These are phyloP conservation scores for Propithecus perrieri DNA, from an alignment of 2,797 vertebrate species.

Conservation along the genomic window DNA sequence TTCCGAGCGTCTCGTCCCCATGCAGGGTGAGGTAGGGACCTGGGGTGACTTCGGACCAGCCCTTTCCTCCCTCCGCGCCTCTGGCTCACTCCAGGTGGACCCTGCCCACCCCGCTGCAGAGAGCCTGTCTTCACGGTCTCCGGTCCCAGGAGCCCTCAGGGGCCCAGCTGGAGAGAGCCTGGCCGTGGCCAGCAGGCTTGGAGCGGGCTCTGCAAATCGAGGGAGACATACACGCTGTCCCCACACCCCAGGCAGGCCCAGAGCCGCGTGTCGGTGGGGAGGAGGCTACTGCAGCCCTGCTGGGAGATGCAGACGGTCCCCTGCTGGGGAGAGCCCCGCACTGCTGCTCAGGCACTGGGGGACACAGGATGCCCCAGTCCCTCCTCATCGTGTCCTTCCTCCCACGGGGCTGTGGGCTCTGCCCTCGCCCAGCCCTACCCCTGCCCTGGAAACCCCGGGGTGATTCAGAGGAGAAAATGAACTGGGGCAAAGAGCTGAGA, in stretches of 20 bases:
- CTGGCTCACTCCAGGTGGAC: not conserved
- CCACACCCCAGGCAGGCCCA: fast-evolving
- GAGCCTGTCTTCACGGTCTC: not conserved
- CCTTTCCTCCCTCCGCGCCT: not conserved
- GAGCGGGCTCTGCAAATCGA: not conserved
- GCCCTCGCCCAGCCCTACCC: not conserved
- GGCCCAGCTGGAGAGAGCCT: not conserved
- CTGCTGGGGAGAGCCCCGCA: not conserved
- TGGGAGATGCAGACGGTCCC: not conserved
- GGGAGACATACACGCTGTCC: not conserved
- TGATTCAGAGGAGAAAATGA: not conserved
- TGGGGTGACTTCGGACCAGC: not conserved
- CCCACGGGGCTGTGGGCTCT: not conserved
- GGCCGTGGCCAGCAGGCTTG: not conserved
- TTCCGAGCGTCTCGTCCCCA: fast-evolving
- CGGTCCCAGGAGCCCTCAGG: not conserved
- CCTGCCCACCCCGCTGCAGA: not conserved
- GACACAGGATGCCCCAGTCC: not conserved
- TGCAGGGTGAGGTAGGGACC: not conserved
- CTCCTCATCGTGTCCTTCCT: not conserved
- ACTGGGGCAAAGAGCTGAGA: not conserved
- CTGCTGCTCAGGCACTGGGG: not conserved
- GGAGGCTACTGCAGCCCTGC: not conserved
- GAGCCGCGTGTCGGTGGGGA: not conserved
- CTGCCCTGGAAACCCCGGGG: not conserved